Base-by-base conservation (phyloP, 2,113 vertebrate species). In the Lichenostomus cassidix region DNA sequence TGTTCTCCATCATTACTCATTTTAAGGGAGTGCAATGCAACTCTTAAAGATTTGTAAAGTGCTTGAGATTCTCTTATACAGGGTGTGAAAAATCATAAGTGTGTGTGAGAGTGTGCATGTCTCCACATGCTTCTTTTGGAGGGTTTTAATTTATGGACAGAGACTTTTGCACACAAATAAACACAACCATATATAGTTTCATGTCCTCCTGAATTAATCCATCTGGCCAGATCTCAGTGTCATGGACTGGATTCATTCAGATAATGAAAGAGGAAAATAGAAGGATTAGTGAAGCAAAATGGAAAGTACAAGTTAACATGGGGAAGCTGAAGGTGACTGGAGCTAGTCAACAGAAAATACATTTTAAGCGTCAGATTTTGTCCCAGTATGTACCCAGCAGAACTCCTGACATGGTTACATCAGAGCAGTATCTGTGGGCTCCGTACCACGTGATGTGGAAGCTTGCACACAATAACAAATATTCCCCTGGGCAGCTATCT, bases 21-120 rank as follows among this genome's bases (percentile, higher is more conserved):
- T 85, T 89, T 83, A 71, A 82, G 60, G 60, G 73, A 90, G 77
- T 76, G 77, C 69, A 92, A 28, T 50, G 35, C 64, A 62, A 62
- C 83, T 82, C 62, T 56, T 89, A 86, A 92, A 89, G 86, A 93
- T 95, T 96, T 94, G 95, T 87, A 89, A 96, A 94, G 83, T 92
- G 88, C 73, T 89, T 87, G 83, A 93, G 62, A 94, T 92, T 92
- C 60, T 87, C 71, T 87, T 92, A 22, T 44, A 56, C 58, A 92
- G 63, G 65, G 83, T 90, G 88, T 92, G 73, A 96, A 94, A 94
- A 90, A 79, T 71, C 11, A 0, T 82, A 89, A 87, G 83, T 78
- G 76, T 63, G 52, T 86, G 65, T 27, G 50, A 94, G 82, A 81
- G 12, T 35, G 58, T 42, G 58, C 62, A 67, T 92, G 65, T 87